Evolutionary conservation across 1,140 invertebrate species (phyloP).

Genomic region (Stegodyphus mimosarum): DNA sequence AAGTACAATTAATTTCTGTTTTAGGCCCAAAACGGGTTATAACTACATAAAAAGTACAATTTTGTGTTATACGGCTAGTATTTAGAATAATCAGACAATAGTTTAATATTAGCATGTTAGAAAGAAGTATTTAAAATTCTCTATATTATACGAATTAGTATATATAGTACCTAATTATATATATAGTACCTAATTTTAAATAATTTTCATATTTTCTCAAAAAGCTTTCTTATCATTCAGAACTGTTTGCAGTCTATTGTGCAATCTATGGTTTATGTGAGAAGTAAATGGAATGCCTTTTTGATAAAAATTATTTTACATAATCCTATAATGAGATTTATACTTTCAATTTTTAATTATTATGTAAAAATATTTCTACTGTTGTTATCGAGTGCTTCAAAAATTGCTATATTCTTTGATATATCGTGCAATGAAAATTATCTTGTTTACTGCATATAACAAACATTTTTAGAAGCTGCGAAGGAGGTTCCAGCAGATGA

Average conservation of each 20-base stretch:
- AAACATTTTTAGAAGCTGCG: slow-evolving; percentile 1
- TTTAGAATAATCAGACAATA: too few relatives aligned
- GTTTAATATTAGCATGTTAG: too few relatives aligned
- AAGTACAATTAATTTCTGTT: too few relatives aligned
- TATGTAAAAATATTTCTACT: slow-evolving; percentile 1
- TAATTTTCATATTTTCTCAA: too few relatives aligned
- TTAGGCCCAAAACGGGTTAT: too few relatives aligned
- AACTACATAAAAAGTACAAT: too few relatives aligned
- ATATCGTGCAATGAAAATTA: slow-evolving; percentile 41
- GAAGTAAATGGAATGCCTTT: neutral
- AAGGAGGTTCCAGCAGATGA: too few relatives aligned
- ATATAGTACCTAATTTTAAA: too few relatives aligned
- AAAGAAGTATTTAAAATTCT: too few relatives aligned
- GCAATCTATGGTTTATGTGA: slow-evolving; percentile 30
- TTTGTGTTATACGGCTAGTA: too few relatives aligned
- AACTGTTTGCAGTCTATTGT: slow-evolving; percentile 37
- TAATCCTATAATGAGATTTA: neutral
- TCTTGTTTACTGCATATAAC: slow-evolving; percentile 3
- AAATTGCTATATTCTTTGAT: slow-evolving; percentile 6
- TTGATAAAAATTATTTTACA: slow-evolving; percentile 1
- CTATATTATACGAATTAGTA: too few relatives aligned
- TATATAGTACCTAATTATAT: too few relatives aligned
- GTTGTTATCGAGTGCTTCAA: neutral
- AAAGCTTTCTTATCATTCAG: slow-evolving; percentile 15
- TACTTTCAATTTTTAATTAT: neutral